phyloP scores from a whole-genome alignment of 2,113 vertebrate species.

The Gracilinanus agilis region DNA sequence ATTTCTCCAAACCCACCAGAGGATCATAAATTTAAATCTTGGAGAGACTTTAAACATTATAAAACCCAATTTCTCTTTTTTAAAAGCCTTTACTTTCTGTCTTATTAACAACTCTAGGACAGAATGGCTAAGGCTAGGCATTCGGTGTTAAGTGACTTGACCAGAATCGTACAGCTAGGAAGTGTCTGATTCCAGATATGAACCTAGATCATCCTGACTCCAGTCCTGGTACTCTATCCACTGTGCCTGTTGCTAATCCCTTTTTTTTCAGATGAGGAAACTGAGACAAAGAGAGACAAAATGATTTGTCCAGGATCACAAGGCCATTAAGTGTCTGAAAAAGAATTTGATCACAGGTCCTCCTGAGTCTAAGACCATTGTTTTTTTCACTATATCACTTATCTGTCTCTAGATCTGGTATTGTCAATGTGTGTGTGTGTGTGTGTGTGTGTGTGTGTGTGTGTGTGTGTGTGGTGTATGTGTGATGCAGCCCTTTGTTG shows the following conservation, averaged over 20 bases:
- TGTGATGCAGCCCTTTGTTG: neutral
- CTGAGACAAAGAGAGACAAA: neutral
- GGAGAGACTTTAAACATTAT: neutral
- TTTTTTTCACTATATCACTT: neutral
- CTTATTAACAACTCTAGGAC: too few relatives aligned
- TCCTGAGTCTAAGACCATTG: neutral
- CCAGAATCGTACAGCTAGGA: too few relatives aligned
- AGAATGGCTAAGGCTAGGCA: too few relatives aligned
- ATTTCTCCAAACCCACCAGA: neutral
- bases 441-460: neutral
- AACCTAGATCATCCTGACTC: too few relatives aligned
- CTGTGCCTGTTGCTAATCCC: too few relatives aligned
- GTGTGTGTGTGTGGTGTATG: too few relatives aligned
- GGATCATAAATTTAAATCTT: neutral
- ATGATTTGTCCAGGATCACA: neutral
- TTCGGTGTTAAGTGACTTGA: too few relatives aligned
- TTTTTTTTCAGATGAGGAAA: neutral
- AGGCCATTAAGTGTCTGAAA: neutral
- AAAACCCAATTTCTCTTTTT: neutral
- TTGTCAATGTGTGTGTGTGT: neutral
- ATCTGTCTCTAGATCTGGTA: neutral
- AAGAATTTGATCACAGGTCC: neutral
- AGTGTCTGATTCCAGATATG: too few relatives aligned
- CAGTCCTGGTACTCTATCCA: too few relatives aligned
- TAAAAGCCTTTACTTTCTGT: too few relatives aligned